Base-by-base conservation (phyloP, 2,113 vertebrate genomes). In the Microtus richardsoni region DNA sequence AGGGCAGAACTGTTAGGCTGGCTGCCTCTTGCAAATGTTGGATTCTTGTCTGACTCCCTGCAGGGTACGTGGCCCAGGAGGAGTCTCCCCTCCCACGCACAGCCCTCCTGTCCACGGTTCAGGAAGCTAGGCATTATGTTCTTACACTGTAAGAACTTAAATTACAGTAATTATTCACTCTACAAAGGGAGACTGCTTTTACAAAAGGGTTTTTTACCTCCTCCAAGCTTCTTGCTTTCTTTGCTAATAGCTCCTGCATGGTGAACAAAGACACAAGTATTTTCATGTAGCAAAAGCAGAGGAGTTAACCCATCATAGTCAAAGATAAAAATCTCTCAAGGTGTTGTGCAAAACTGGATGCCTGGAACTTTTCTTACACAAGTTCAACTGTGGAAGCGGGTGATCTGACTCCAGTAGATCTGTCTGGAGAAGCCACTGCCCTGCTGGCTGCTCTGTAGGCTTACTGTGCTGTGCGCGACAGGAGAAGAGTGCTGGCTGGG, bases 401-500 rank as follows among this genome's bases (percentile, higher is more conserved):
- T 62, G 10, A 0, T 16, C 2, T 21, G 60, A 16, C 36, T 58
- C 7, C 12, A 41, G 17, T 5, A 41, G 77, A 9, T 30, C 5
- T 2, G 1, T 7, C 0, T 21, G 44, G 36, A 28, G 47, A 33
- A 4, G 52, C 8, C 19, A 6, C 64, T 62, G 0, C 0, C 33
- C 26, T 22, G n/a, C 52, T 22, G 49, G 36, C 2, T 8, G 1
- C 68, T 11, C 26, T 26, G 16, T n/a, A 47, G 41, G 89, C 44
- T 52, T 22, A 4, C 39, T 49, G 22, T 44, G 16, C 44, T 10
- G 1, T 10, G 0, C 14, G 8, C 11, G 33, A 44, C 10, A 21
- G 44, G 47, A 52, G 39, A 68, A 28, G 12, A 19, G 3, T n/a
- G 16, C 4, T 33, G 6, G 36, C 30, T 26, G 83, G 16, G 71